These are phyloP conservation scores for Leptatherina wallacei DNA, from an alignment of 2,797 vertebrate species.

Conservation along the genomic window DNA sequence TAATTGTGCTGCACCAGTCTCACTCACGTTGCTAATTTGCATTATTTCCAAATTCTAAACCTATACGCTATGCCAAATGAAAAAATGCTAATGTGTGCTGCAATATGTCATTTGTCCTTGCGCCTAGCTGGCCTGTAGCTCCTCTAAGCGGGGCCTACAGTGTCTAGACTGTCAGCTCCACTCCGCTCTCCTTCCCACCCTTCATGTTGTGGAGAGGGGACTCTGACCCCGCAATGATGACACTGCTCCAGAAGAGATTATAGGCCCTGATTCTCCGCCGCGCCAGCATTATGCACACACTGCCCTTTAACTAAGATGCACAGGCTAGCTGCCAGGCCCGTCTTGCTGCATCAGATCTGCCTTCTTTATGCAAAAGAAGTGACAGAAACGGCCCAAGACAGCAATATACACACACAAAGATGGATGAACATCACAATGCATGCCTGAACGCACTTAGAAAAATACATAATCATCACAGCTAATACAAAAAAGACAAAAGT, in stretches of 20 bases:
- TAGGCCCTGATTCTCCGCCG: constrained; percentile 70
- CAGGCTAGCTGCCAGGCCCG: constrained; percentile 69
- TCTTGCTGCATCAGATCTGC: constrained; percentile 62
- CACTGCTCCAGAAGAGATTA: constrained; percentile 76
- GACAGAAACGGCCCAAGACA: constrained; percentile 30
- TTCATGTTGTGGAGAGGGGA: constrained; percentile 49
- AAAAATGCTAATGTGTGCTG: constrained; percentile 67
- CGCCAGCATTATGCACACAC: constrained; percentile 74
- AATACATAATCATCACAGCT: constrained; percentile 14
- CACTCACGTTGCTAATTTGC: constrained; percentile 31
- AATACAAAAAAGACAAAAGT: constrained; percentile 17
- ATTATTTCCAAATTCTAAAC: constrained; percentile 30
- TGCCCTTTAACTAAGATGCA: constrained; percentile 75
- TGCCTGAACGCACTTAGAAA: neutral
- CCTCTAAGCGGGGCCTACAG: constrained; percentile 50
- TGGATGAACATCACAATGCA: neutral
- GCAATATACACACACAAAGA: constrained; percentile 21
- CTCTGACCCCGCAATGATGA: constrained; percentile 77
- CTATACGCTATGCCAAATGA: constrained; percentile 44
- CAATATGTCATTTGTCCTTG: constrained; percentile 75
- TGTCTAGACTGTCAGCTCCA: constrained; percentile 70
- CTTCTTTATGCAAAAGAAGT: constrained; percentile 45
- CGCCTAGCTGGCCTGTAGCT: constrained; percentile 60
- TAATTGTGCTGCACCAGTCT: constrained; percentile 28
- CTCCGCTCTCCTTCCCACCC: constrained; percentile 61